A percentile compares a stretch with the other conserved stretches of the same genome.
Conservation (phyloP, 2,797 vertebrate species). For the Lemur catta region DNA sequence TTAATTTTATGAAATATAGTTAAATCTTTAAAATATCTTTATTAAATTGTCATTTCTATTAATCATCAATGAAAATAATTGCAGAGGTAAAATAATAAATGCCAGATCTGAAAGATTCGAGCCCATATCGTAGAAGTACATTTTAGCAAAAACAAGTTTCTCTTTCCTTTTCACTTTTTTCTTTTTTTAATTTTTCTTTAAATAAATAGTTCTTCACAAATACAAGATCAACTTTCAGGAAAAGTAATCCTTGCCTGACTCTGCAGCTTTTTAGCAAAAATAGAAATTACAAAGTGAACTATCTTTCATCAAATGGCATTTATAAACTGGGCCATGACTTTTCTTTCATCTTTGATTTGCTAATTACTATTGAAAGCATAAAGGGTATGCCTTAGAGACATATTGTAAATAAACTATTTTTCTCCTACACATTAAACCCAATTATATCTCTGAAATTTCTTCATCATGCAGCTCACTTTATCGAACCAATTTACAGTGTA, state of each 20-base stretch:
- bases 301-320: constrained; percentile 80
- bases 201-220: neutral
- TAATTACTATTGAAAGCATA: constrained; percentile 75
- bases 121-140: neutral
- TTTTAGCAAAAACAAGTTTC: neutral
- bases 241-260: neutral
- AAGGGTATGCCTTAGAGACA: constrained; percentile 74
- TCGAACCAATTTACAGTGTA: neutral
- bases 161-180: neutral
- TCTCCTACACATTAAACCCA: constrained; percentile 70
- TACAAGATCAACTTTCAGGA: neutral
- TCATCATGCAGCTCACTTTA: constrained; percentile 50
- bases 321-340: constrained; percentile 77
- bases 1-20: neutral
- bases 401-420: constrained; percentile 74
- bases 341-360: constrained; percentile 72
- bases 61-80: neutral
- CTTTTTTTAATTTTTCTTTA: neutral
- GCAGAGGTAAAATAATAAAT: neutral
- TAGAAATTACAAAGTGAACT: constrained; percentile 20
- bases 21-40: neutral
- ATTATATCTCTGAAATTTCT: constrained; percentile 64
- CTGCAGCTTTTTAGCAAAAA: neutral
- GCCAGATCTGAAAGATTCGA: neutral
- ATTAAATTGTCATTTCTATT: neutral